Evolutionary conservation across 2,113 vertebrate genomes (phyloP).

Genomic region (Astatoreochromis straeleni): DNA sequence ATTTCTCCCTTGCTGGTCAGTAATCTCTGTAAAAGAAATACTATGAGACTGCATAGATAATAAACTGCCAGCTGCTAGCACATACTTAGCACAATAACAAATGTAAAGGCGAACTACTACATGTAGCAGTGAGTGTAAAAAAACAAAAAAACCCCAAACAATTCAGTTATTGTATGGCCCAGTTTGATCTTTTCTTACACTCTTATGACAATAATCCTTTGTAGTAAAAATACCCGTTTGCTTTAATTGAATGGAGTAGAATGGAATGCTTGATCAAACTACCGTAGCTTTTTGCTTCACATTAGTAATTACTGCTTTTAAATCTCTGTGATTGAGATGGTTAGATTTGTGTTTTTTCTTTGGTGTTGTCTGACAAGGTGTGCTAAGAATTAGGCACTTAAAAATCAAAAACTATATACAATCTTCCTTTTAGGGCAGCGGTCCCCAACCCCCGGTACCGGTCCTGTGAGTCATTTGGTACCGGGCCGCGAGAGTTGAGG

Average conservation of each 20-base stretch:
- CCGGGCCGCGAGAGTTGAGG: too few species aligned
- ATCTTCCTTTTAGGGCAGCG: background rate
- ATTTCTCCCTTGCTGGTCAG: constrained; percentile 28
- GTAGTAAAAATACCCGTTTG: background rate
- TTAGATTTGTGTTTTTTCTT: background rate
- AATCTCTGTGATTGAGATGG: background rate
- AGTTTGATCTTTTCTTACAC: background rate
- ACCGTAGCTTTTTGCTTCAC: background rate
- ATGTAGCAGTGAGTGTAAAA: background rate
- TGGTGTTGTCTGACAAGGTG: background rate
- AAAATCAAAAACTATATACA: background rate
- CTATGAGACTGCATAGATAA: constrained; percentile 8
- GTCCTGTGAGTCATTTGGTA: too few species aligned
- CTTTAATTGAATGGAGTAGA: background rate
- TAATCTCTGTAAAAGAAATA: constrained; percentile 39
- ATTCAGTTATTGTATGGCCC: background rate
- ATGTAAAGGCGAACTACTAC: background rate
- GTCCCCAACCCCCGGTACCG: too few species aligned
- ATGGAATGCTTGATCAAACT: background rate
- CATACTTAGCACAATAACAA: background rate
- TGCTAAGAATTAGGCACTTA: background rate
- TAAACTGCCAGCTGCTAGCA: background rate
- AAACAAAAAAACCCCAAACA: background rate
- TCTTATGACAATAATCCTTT: background rate
- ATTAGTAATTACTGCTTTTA: background rate